Evolutionary conservation across 1,140 invertebrate species (phyloP), one percentile per base, ranked within the genome.

Genomic region (Thaumetopoea pityocampa): DNA sequence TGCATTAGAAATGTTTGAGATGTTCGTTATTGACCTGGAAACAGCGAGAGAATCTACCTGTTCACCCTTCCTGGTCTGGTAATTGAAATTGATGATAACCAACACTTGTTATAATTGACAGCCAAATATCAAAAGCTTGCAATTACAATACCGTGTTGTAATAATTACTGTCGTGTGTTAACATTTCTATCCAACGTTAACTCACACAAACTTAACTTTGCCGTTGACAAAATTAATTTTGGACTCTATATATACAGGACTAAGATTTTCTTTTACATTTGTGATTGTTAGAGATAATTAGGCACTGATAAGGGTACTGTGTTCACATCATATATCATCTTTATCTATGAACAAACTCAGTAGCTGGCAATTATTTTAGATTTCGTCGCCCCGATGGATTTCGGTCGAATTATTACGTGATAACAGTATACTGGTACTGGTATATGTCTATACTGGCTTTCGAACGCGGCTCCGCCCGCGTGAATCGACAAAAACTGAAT

Each of bases 281-380:
- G 3, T 0, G 12, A 14, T 11, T 50, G 27, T 0, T n/a, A 26
- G 6, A 35, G 37, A 28, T 28, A 44, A n/a, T 2, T n/a, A 40
- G 29, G 48, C 35, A 40, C 4, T 28, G 48, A 51, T 51, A 51
- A 26, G 26, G 18, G 5, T 6, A 10, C 12, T 29, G 24, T 32
- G 23, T 34, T 40, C 35, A 45, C 27, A 40, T 41, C 24, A 49
- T 54, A 49, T 48, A 54, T 49, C 45, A 54, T 54, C 8, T 26
- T 54, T 54, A 54, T 54, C 51, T 22, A 17, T 9, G 29, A 34
- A 44, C 48, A 44, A 49, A 49, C 26, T 42, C 51, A 22, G 51
- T 54, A 54, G 51, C 51, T 34, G 27, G 51, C 45, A 54, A 54
- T 54, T 54, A 54, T 54, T 49, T 45, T 46, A 52, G 49, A 52